phyloP scores from a whole-genome alignment of 2,113 vertebrate species.

The Dryoscopus gambensis region DNA sequence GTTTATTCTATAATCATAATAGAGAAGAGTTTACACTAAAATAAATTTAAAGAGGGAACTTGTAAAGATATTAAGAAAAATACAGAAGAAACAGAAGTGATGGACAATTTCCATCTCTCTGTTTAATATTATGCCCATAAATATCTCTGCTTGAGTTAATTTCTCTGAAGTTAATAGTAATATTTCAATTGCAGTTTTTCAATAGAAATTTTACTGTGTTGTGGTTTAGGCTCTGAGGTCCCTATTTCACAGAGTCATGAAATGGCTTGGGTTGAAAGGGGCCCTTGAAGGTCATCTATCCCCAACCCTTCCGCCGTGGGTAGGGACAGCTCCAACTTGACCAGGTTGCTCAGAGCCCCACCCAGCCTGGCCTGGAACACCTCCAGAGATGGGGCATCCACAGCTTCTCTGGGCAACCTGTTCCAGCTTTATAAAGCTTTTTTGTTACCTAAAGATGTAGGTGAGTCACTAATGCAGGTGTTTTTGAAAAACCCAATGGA shows the following conservation, averaged over 20 bases:
- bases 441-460: background rate
- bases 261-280: background rate
- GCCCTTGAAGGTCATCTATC: background rate
- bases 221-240: background rate
- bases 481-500: background rate
- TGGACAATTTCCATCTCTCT: background rate
- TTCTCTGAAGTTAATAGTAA: background rate
- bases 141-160: background rate
- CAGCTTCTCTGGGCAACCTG: fast-evolving
- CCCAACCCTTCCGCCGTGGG: background rate
- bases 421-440: background rate
- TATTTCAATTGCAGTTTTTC: background rate
- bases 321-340: too few species aligned
- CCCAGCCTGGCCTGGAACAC: background rate
- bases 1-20: background rate
- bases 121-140: background rate
- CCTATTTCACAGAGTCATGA: background rate
- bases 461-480: background rate
- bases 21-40: background rate
- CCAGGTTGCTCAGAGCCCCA: background rate
- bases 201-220: background rate
- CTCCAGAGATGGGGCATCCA: too few species aligned
- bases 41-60: background rate
- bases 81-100: background rate
- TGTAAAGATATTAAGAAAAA: background rate